phyloP scores from a whole-genome alignment of 2,797 vertebrate genomes.

The Tamandua tetradactyla region DNA sequence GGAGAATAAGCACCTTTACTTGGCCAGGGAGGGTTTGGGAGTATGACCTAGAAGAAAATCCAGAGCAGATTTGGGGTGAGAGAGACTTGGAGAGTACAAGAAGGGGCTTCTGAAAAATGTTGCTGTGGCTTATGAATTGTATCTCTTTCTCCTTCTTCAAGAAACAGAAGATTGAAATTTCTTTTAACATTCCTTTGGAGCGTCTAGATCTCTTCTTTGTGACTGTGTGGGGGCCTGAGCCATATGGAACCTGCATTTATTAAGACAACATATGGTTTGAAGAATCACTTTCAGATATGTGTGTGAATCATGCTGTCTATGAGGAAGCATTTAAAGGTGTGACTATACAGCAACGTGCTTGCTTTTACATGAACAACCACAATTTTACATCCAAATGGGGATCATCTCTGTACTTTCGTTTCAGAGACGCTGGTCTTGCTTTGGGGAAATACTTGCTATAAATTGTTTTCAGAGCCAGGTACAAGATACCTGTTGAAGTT shows the following conservation, averaged over 20 bases:
- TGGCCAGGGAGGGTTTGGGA: background rate
- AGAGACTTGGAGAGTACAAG: accelerated
- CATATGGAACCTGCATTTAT: accelerated
- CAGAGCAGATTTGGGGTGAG: background rate
- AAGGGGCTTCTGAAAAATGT: background rate
- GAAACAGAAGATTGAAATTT: background rate
- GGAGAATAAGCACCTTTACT: background rate
- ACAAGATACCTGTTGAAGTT: background rate
- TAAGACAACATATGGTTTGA: background rate
- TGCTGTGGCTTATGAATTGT: background rate
- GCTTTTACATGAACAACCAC: background rate
- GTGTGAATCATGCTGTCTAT: slow-evolving; percentile 16
- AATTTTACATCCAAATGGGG: background rate
- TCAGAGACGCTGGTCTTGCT: background rate
- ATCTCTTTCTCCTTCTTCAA: background rate
- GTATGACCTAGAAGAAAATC: background rate
- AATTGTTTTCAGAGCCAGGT: background rate
- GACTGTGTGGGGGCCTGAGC: background rate
- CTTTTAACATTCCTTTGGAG: background rate
- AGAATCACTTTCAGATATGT: background rate
- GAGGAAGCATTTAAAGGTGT: slow-evolving; percentile 53
- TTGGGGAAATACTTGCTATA: background rate
- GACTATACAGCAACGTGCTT: slow-evolving; percentile 45
- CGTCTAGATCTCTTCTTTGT: background rate
- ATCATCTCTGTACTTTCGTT: background rate